These are phyloP conservation scores for Melinaea marsaeus DNA, from an alignment of 2,888 invertebrate genomes.

Conservation along the genomic window DNA sequence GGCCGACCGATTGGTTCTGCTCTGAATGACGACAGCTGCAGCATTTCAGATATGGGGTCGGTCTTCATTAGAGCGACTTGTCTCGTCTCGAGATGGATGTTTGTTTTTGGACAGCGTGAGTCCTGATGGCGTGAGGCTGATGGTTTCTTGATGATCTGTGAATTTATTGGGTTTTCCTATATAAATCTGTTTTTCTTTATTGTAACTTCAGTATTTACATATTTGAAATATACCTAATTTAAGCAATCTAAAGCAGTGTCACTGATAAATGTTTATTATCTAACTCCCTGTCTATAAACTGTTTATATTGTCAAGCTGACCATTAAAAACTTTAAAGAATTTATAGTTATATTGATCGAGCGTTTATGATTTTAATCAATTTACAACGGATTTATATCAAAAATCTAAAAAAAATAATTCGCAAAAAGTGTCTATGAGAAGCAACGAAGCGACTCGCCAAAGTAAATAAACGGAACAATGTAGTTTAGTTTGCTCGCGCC, in stretches of 20 bases:
- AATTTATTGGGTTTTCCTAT: slow-evolving; percentile 23
- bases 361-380: too few species aligned
- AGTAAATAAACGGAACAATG: slow-evolving; percentile 52
- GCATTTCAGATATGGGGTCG: slow-evolving; percentile 70
- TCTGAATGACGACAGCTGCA: slow-evolving; percentile 75
- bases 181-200: neutral
- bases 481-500: slow-evolving; percentile 68
- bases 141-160: slow-evolving; percentile 71
- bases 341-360: too few species aligned
- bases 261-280: too few species aligned
- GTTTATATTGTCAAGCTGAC: too few species aligned
- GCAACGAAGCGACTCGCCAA: slow-evolving; percentile 40
- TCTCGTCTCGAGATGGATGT: slow-evolving; percentile 74
- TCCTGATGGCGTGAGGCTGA: slow-evolving; percentile 42
- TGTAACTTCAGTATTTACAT: too few species aligned
- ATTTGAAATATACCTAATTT: too few species aligned
- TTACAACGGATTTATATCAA: too few species aligned
- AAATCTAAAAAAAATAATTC: neutral
- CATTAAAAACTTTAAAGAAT: too few species aligned
- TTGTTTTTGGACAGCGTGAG: slow-evolving; percentile 72
- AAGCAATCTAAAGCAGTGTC: too few species aligned
- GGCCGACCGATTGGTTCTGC: slow-evolving; percentile 68
- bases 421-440: neutral
- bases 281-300: too few species aligned
- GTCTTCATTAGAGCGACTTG: slow-evolving; percentile 76